phyloP scores from a whole-genome alignment of 1,140 invertebrate genomes.

The Apis mellifera region DNA sequence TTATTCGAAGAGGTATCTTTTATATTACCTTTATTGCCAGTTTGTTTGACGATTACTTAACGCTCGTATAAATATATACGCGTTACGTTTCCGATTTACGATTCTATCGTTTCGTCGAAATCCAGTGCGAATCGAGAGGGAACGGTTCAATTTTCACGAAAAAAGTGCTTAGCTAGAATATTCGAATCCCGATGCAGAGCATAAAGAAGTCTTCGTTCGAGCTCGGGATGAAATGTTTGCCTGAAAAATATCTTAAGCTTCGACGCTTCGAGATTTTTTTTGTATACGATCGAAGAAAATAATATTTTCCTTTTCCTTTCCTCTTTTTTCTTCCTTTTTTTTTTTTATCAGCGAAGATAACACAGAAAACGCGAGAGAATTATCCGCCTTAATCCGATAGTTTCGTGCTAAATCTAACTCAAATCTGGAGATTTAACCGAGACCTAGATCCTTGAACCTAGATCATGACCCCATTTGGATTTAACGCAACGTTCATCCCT shows the following conservation, averaged over 20 bases:
- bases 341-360: not conserved
- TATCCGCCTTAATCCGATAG: not conserved
- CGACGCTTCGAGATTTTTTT: not conserved
- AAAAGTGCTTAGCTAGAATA: not conserved
- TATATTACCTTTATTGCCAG: too few species aligned
- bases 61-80: too few species aligned
- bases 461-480: not conserved
- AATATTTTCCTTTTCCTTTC: not conserved
- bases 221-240: not conserved
- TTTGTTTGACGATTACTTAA: not conserved
- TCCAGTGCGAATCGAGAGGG: not conserved
- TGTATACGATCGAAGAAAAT: not conserved
- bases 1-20: not conserved
- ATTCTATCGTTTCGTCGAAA: not conserved
- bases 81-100: not conserved
- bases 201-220: not conserved
- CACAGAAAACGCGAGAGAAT: not conserved
- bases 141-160: not conserved
- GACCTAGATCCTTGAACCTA: too few species aligned
- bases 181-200: not conserved
- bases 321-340: too few species aligned
- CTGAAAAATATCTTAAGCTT: not conserved
- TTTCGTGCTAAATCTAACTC: not conserved
- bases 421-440: not conserved
- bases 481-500: constrained; percentile 6